Conservation (phyloP, 2,113 vertebrate species). For the Greenwoodochromis staneri region DNA sequence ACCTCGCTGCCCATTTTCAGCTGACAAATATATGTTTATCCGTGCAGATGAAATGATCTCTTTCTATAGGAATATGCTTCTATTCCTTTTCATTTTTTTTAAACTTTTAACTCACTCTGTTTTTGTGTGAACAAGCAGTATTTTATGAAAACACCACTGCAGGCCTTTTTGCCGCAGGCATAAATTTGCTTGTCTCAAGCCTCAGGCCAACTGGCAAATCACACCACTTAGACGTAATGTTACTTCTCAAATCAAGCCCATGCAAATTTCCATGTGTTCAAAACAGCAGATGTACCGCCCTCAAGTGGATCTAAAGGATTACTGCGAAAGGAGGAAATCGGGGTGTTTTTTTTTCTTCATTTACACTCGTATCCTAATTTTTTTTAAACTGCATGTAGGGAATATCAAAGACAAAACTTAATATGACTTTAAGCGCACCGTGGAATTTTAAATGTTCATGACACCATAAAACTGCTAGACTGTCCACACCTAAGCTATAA, state of each 20-base stretch:
- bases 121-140: background rate
- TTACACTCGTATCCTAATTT: background rate
- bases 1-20: background rate
- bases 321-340: background rate
- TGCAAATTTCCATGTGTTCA: background rate
- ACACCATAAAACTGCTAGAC: background rate
- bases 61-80: background rate
- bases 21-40: background rate
- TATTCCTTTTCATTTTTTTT: background rate
- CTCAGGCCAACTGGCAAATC: slow-evolving; percentile 15
- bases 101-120: background rate
- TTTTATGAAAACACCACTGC: background rate
- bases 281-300: slow-evolving; percentile 30
- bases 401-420: background rate
- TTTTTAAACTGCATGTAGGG: background rate
- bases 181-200: slow-evolving; percentile 17
- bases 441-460: background rate
- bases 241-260: background rate
- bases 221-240: background rate
- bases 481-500: background rate
- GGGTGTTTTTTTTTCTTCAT: fast-evolving
- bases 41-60: background rate
- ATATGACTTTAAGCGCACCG: background rate
- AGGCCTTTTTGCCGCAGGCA: slow-evolving; percentile 6
- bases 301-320: slow-evolving; percentile 12